Evolutionary conservation across 2,888 invertebrate species (phyloP).

Genomic region (Mimachlamys varia): DNA sequence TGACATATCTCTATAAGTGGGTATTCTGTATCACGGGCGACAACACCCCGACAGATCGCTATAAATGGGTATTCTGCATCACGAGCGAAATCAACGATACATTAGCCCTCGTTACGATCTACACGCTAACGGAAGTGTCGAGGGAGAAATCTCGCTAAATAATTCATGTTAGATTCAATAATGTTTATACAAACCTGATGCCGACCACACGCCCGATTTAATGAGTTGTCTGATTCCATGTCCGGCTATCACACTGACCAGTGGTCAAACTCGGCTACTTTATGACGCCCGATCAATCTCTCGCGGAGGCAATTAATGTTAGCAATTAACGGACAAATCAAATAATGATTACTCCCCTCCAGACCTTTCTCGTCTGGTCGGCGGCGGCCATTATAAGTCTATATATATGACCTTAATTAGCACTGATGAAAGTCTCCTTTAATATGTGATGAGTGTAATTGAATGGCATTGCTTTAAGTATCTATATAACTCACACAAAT

Average conservation of each 20-base stretch:
- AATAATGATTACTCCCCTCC: constrained; percentile 31
- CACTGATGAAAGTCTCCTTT: neutral
- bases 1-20: no score
- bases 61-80: neutral
- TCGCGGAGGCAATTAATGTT: constrained; percentile 12
- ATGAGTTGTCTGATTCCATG: constrained; percentile 31
- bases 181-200: constrained; percentile 16
- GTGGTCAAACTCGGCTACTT: neutral
- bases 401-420: neutral
- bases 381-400: neutral
- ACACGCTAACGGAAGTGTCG: neutral
- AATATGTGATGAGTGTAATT: neutral
- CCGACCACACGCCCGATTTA: neutral
- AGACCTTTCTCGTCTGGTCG: neutral
- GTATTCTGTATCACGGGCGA: no score
- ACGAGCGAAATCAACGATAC: neutral
- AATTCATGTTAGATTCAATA: neutral
- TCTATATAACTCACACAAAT: neutral
- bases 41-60: neutral
- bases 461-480: neutral
- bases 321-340: constrained; percentile 25
- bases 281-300: constrained; percentile 11
- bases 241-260: constrained; percentile 17
- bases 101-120: neutral
- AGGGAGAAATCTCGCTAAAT: neutral